A percentile compares a stretch with the other conserved stretches of the same genome.
Evolutionary conservation across 2,797 vertebrate species (phyloP).

Genomic region (Esox lucius): DNA sequence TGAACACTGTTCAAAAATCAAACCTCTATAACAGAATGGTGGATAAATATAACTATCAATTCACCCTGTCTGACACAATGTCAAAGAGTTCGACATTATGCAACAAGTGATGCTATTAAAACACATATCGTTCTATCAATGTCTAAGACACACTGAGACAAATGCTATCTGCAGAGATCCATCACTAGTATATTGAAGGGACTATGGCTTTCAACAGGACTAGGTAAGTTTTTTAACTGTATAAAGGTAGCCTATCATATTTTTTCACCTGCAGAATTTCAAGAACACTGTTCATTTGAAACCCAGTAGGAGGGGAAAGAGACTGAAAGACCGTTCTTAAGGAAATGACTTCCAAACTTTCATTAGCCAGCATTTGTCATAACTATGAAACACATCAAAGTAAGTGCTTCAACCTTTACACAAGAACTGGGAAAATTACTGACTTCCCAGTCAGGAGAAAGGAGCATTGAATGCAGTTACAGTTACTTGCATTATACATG

Average conservation of each 20-base stretch:
- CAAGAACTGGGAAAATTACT: background rate
- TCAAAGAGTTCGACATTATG: background rate
- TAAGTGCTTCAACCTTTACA: background rate
- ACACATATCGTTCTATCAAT: background rate
- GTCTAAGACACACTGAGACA: background rate
- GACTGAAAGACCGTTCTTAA: background rate
- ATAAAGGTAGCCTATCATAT: background rate
- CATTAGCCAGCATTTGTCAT: background rate
- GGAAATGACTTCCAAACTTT: background rate
- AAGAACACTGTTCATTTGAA: background rate
- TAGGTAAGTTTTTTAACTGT: background rate
- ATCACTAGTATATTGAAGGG: background rate
- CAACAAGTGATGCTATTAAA: background rate
- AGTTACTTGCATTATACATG: background rate
- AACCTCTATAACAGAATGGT: slow-evolving; percentile 9
- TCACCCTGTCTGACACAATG: background rate
- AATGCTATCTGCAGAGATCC: background rate
- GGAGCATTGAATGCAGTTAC: background rate
- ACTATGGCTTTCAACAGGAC: background rate
- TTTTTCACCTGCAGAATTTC: background rate
- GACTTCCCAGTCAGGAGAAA: background rate
- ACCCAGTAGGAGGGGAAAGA: background rate
- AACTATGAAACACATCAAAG: background rate
- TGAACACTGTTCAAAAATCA: slow-evolving; percentile 20
- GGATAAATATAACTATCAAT: background rate